Conservation (phyloP, 2,797 vertebrate species). For the Discoglossus pictus region DNA sequence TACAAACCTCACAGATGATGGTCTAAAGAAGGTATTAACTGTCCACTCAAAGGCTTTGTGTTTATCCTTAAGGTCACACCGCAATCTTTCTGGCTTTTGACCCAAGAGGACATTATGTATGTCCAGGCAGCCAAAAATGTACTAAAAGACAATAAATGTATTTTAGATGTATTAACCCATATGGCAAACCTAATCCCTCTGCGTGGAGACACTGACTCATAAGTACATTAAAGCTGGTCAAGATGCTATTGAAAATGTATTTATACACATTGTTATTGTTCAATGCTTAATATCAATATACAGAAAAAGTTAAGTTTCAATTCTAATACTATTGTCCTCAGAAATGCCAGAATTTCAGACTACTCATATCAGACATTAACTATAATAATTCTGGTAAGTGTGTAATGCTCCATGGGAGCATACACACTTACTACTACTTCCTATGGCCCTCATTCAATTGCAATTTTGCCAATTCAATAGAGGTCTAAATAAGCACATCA, state of each 20-base stretch:
- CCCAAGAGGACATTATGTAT: slow-evolving; percentile 64
- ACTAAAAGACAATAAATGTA: slow-evolving; percentile 50
- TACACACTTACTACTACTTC: too few species aligned
- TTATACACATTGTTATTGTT: slow-evolving; percentile 25
- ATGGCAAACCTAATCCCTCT: slow-evolving; percentile 49
- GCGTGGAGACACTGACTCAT: slow-evolving; percentile 5
- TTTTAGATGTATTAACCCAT: slow-evolving; percentile 54
- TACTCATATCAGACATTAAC: too few species aligned
- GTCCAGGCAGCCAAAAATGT: slow-evolving; percentile 56
- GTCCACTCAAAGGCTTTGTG: slow-evolving; percentile 77
- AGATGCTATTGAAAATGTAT: not conserved
- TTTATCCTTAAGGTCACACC: slow-evolving; percentile 74
- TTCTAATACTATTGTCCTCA: too few species aligned
- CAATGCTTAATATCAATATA: not conserved
- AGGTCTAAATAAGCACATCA: too few species aligned
- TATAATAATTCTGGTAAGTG: too few species aligned
- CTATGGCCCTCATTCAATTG: too few species aligned
- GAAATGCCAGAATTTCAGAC: too few species aligned
- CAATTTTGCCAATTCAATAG: too few species aligned
- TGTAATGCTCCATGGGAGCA: too few species aligned
- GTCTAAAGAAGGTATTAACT: slow-evolving; percentile 76
- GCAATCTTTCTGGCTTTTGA: slow-evolving; percentile 66
- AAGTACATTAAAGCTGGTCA: slow-evolving; percentile 12
- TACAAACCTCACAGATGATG: slow-evolving; percentile 70
- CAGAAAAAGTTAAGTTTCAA: not conserved